Evolutionary conservation across 1,140 invertebrate species (phyloP).

Genomic region (Cecropterus lyciades): DNA sequence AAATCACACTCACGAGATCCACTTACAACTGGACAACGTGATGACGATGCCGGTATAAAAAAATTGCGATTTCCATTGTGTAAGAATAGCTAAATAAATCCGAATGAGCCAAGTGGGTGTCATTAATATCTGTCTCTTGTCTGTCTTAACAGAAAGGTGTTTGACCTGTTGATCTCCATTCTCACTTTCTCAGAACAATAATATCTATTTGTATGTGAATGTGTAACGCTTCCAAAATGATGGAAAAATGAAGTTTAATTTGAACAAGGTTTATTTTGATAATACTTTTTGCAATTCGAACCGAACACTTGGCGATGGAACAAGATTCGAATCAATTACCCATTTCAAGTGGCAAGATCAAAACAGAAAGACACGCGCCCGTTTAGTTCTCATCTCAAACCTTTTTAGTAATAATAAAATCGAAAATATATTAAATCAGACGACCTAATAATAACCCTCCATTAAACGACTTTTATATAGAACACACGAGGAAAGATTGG

Average conservation of each 20-base stretch:
- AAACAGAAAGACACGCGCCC: constrained; percentile 19
- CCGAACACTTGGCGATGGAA: constrained; percentile 38
- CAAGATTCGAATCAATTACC: constrained; percentile 37
- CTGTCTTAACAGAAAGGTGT: constrained; percentile 31
- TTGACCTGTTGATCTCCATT: constrained; percentile 34
- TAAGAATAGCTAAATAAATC: constrained; percentile 10
- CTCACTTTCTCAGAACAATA: constrained; percentile 36
- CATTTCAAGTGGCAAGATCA: constrained; percentile 37
- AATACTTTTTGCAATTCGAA: constrained; percentile 24
- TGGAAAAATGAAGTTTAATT: constrained; percentile 38
- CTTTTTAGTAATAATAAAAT: not conserved
- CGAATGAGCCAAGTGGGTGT: constrained; percentile 17
- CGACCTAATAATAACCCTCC: not conserved
- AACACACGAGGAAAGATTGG: not conserved
- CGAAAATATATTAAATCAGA: not conserved
- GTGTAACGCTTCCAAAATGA: constrained; percentile 37
- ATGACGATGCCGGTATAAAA: not conserved
- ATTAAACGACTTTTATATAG: not conserved
- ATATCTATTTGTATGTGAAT: constrained; percentile 38
- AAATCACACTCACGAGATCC: no score
- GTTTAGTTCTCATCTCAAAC: constrained; percentile 10
- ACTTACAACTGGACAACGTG: no score
- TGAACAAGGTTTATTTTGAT: constrained; percentile 39
- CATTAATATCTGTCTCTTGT: constrained; percentile 32
- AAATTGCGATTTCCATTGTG: not conserved